Evolutionary conservation across 2,888 invertebrate genomes (phyloP), one percentile per base, ranked within the genome.

Genomic region (Orthosia gracilis): DNA sequence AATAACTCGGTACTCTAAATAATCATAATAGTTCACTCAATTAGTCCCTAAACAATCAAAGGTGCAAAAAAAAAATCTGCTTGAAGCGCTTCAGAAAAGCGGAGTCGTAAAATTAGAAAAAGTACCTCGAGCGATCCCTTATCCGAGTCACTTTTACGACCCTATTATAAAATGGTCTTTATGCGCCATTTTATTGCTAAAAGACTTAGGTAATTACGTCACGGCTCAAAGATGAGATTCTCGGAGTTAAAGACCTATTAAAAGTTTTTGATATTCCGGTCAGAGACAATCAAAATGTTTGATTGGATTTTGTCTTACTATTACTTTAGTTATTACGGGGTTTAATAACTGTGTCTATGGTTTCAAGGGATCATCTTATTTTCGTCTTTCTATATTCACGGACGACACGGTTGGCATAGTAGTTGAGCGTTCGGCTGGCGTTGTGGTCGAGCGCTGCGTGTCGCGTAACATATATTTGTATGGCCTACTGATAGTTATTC

Each of bases 91-190:
- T 89, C 90, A 92, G 91, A 91, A 92, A 92, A 92, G 89, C 89
- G 88, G 80, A 77, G 88, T 92, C 94, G 91, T 95, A 92, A 95
- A 95, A 94, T 94, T 94, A 92, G 91, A 94, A 94, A 94, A 94
- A 94, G 91, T 92, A 92, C 88, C 86, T 86, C 65, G 78, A 87
- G 87, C 82, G 76, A 78, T 82, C 90, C 91, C 91, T 90, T 90
- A 91, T 91, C 90, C 90, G n/a, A 81, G 81, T 71, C 78, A 91
- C 90, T 93, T 95, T 95, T 96, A 96, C 91, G 94, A 93, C 89
- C 93, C 95, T 94, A 96, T 96, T 96, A 96, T 96, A 96, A 96
- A 96, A 96, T 95, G 93, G 94, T 94, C 95, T 95, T 96, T 96
- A 96, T 93, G 94, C 89, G 89, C 89, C 85, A 91, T 96, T 96